Evolutionary conservation across 1,140 invertebrate species (phyloP), one percentile per base, ranked within the genome.

Genomic region (Lutraria rhynchaena): DNA sequence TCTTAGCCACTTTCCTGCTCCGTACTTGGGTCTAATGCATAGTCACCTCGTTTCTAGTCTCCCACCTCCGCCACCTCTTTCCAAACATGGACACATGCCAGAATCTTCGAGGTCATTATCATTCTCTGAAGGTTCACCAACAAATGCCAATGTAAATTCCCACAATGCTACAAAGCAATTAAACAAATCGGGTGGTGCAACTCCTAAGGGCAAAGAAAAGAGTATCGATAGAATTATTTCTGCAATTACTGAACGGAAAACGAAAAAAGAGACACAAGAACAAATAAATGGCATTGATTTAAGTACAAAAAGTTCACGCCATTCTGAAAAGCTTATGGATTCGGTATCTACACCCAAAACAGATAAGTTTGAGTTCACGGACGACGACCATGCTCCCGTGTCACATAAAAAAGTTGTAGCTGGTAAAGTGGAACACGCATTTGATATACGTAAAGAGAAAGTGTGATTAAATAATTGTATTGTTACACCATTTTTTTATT

Each of bases 261-360:
- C 65, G 29, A 70, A 81, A 53, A 81, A 81, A 29, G 77, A 70
- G 29, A 61, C 65, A 44, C 75, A 77, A 67, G 75, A 77, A 67
- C 75, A 77, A 63, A 22, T 77, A 13, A 77, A 63, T 41, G 75
- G 75, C 24, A 77, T 77, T 15, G 75, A 77, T 57, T 29, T 77
- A 29, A 77, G 75, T 57, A 77, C 75, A n/a, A 77, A 77, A 57
- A 33, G 60, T 67, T 49, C 49, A 15, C 49, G 69, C 1, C 46
- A 71, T 35, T 5, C 1, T 29, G 69, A 57, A 19, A 71, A 71
- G 19, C 37, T 46, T 11, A 53, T 35, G 24, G 49, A 55, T 1
- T 0, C 33, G 1, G 5, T 35, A 33, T 41, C 22, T 71, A 35
- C 35, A 55, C 9, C 49, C 0, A 46, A 73, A 22, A 19, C 27